phyloP scores from a whole-genome alignment of 2,888 invertebrate genomes.

The Acronicta leporina region DNA sequence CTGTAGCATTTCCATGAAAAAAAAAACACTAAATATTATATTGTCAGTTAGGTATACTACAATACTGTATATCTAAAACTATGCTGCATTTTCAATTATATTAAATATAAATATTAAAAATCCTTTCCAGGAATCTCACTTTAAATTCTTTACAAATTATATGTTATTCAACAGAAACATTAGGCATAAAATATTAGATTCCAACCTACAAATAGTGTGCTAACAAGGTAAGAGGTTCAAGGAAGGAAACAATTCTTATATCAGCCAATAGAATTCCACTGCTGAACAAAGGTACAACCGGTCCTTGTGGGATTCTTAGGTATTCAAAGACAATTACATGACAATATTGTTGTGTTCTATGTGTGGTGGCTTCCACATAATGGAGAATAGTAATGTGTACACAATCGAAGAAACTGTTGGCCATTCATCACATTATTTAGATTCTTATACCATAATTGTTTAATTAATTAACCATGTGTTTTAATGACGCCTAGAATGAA shows the following conservation, averaged over 20 bases:
- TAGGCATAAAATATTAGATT: not conserved
- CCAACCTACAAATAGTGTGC: not conserved
- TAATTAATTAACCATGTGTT: not conserved
- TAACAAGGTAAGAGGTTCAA: not conserved
- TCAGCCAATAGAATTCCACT: no score
- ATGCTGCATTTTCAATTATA: no score
- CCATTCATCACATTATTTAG: constrained; percentile 18
- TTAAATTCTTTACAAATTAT: no score
- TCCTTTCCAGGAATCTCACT: no score
- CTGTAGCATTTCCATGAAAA: no score
- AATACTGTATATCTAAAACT: no score
- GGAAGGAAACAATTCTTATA: not conserved
- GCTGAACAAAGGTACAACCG: no score
- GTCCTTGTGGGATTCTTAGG: no score
- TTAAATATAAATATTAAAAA: no score
- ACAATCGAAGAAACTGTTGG: constrained; percentile 6
- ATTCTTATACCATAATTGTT: constrained; percentile 18
- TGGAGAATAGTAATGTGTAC: not conserved
- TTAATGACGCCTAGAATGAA: constrained; percentile 10
- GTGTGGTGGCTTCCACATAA: not conserved
- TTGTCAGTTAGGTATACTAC: no score
- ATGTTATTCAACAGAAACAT: not conserved
- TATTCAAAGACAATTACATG: not conserved
- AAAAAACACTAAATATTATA: no score
- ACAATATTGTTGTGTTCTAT: not conserved